Conservation (phyloP, 2,797 vertebrate species). For the Siniperca undulata region DNA sequence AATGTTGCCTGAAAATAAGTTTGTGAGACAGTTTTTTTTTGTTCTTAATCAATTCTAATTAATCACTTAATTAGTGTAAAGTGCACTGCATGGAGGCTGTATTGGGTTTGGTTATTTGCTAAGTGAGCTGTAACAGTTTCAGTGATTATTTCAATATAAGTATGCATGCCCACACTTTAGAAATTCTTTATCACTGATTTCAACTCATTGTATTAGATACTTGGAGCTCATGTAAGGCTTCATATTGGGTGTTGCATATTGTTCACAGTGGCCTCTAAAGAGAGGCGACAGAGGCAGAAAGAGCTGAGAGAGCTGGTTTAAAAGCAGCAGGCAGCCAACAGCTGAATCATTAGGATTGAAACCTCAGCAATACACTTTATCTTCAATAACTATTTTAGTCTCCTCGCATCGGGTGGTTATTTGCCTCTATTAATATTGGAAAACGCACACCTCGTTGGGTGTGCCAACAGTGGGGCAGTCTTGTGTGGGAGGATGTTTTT, state of each 20-base stretch:
- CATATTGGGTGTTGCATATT: neutral
- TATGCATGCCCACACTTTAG: neutral
- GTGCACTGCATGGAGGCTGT: neutral
- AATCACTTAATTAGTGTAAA: conserved; percentile 11
- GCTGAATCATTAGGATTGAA: conserved; percentile 26
- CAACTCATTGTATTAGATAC: neutral
- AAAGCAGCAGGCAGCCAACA: conserved; percentile 32
- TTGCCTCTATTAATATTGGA: neutral
- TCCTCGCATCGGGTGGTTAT: neutral
- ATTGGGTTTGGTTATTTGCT: neutral
- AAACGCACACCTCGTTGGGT: neutral
- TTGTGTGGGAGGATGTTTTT: neutral
- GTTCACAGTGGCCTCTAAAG: conserved; percentile 16
- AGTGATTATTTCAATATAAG: neutral
- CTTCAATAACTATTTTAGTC: conserved; percentile 6
- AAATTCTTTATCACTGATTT: conserved; percentile 10
- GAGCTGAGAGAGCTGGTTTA: conserved; percentile 18
- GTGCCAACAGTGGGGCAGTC: neutral
- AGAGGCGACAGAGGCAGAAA: neutral
- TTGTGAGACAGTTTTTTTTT: conserved; percentile 8
- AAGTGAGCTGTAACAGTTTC: neutral
- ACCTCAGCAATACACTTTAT: conserved; percentile 32
- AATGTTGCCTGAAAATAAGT: conserved; percentile 9
- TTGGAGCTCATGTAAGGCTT: neutral
- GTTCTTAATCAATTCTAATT: conserved; percentile 19